A percentile compares a stretch with the other conserved stretches of the same genome.
Conservation (phyloP, 2,113 vertebrate genomes). For the Tenebrosternarchus preto region DNA sequence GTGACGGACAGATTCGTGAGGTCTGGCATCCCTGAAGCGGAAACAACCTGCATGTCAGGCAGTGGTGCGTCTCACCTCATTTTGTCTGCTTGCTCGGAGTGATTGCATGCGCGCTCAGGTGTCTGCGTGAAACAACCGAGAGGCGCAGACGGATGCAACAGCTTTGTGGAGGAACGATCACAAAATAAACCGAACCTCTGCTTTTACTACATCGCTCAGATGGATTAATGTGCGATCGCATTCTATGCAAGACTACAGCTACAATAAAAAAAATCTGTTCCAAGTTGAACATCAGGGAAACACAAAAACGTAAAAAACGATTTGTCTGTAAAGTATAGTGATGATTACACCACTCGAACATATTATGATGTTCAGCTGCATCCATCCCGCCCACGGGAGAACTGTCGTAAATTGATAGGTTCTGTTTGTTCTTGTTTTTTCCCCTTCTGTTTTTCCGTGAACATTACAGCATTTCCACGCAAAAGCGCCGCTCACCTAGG, state of each 20-base stretch:
- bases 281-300: not conserved
- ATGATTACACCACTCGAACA: slow-evolving; percentile 17
- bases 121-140: too few species aligned
- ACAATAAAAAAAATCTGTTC: too few species aligned
- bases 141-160: slow-evolving; percentile 14
- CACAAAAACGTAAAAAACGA: not conserved
- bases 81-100: too few species aligned
- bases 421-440: too few species aligned
- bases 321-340: slow-evolving; percentile 17
- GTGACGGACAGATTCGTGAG: not conserved
- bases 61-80: too few species aligned
- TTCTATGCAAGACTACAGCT: not conserved
- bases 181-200: too few species aligned
- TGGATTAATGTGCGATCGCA: slow-evolving; percentile 10
- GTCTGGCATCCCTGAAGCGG: not conserved
- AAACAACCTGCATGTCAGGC: not conserved
- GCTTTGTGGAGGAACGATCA: not conserved
- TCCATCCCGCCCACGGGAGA: not conserved
- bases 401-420: too few species aligned
- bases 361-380: not conserved
- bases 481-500: too few species aligned
- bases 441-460: not conserved
- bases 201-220: not conserved
- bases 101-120: slow-evolving; percentile 1
- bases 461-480: not conserved